A percentile compares a stretch with the other conserved stretches of the same genome.
These are phyloP conservation scores for Xiphophorus hellerii DNA, from an alignment of 2,113 vertebrate genomes.

Conservation along the genomic window DNA sequence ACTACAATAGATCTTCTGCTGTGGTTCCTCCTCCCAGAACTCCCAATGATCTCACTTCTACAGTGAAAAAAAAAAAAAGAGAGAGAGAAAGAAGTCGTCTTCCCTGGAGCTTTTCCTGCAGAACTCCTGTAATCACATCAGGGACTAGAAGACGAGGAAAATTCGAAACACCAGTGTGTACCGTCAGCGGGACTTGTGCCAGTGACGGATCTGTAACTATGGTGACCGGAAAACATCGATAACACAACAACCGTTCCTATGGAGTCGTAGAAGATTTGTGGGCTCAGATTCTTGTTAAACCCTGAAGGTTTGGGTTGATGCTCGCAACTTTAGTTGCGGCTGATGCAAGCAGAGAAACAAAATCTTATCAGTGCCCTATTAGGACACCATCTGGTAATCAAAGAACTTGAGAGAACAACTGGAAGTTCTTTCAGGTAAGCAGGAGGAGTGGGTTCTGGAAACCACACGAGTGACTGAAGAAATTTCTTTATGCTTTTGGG, in stretches of 20 bases:
- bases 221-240: constrained; percentile 57
- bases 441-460: constrained; percentile 19
- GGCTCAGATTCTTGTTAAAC: constrained; percentile 21
- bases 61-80: too few species aligned
- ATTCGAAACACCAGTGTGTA: constrained; percentile 6
- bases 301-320: constrained; percentile 8
- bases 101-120: constrained; percentile 19
- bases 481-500: constrained; percentile 47
- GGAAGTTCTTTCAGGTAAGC: constrained; percentile 20
- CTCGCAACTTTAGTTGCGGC: constrained; percentile 16
- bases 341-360: constrained; percentile 16
- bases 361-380: constrained; percentile 43
- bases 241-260: constrained; percentile 23
- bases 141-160: constrained; percentile 25
- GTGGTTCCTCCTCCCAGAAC: too few species aligned
- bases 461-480: constrained; percentile 23
- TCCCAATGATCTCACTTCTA: too few species aligned
- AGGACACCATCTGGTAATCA: constrained; percentile 49
- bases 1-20: too few species aligned
- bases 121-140: constrained; percentile 28
- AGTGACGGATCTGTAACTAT: constrained; percentile 44
- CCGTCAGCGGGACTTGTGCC: constrained; percentile 37
- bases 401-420: constrained; percentile 59
- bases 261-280: constrained; percentile 8
- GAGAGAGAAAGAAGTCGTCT: not conserved